These are phyloP conservation scores for Corbicula japonica DNA, from an alignment of 2,888 invertebrate genomes.

Conservation along the genomic window DNA sequence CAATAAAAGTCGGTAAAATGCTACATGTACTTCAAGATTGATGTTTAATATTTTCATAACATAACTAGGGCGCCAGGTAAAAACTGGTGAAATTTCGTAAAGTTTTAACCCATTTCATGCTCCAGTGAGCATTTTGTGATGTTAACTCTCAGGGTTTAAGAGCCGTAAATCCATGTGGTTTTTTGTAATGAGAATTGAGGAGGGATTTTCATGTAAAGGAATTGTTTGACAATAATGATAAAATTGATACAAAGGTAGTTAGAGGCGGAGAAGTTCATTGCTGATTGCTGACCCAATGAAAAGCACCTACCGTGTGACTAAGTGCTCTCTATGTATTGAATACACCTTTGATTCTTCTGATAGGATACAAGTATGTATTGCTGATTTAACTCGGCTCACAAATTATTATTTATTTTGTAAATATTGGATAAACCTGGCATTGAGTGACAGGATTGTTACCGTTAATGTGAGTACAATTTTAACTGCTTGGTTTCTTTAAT, in stretches of 20 bases:
- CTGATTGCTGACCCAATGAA: constrained; percentile 68
- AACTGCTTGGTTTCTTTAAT: constrained; percentile 7
- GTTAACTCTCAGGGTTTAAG: constrained; percentile 10
- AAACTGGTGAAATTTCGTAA: constrained; percentile 30
- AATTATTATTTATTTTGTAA: constrained; percentile 57
- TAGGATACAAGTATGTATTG: constrained; percentile 35
- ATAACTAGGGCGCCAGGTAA: constrained; percentile 58
- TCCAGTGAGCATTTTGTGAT: constrained; percentile 35
- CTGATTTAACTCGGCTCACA: constrained; percentile 51
- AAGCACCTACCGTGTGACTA: constrained; percentile 66
- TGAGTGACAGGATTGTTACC: constrained; percentile 59
- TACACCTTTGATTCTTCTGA: constrained; percentile 53
- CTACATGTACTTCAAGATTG: too few species aligned
- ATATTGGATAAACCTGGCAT: constrained; percentile 34
- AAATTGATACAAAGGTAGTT: constrained; percentile 62
- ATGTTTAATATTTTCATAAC: too few species aligned
- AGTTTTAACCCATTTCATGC: constrained; percentile 39
- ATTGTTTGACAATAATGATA: constrained; percentile 66
- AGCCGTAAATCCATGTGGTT: constrained; percentile 11
- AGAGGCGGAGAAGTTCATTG: constrained; percentile 62
- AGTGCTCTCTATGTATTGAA: constrained; percentile 60
- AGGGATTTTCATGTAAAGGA: constrained; percentile 65
- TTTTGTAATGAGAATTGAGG: constrained; percentile 58
- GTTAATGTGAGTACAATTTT: constrained; percentile 30
- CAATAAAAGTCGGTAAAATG: too few species aligned